A percentile compares a stretch with the other conserved stretches of the same genome.
phyloP scores from a whole-genome alignment of 2,888 invertebrate species.

The Chorisops tibialis region DNA sequence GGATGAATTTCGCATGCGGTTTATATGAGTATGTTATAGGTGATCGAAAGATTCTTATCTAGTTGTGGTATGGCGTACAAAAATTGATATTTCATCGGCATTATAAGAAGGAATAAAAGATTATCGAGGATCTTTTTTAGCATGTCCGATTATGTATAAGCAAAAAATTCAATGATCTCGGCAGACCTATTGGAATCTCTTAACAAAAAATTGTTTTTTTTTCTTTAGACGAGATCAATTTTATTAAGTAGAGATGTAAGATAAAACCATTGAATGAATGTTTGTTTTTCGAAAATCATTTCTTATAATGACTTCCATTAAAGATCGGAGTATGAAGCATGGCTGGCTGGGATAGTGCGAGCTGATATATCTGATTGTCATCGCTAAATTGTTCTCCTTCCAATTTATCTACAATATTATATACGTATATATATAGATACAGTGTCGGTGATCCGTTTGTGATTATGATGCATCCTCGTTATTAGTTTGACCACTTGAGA shows the following conservation, averaged over 20 bases:
- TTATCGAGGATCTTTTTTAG: slow-evolving; percentile 15
- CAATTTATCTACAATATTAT: no score
- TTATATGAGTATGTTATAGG: no score
- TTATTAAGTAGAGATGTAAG: no score
- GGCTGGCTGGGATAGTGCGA: not conserved
- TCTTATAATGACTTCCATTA: slow-evolving; percentile 21
- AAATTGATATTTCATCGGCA: slow-evolving; percentile 18
- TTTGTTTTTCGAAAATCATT: slow-evolving; percentile 24
- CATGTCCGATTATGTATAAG: slow-evolving; percentile 10
- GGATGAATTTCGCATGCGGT: no score
- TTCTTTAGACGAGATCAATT: no score
- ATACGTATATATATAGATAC: no score
- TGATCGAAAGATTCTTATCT: no score
- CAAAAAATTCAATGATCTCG: slow-evolving; percentile 9
- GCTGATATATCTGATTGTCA: slow-evolving; percentile 18
- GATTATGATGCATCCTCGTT: no score
- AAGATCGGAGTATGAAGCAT: slow-evolving; percentile 11
- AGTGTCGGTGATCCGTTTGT: no score
- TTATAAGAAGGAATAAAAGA: slow-evolving; percentile 8
- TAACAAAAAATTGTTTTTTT: not conserved
- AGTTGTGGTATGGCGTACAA: no score
- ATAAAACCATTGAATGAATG: slow-evolving; percentile 1
- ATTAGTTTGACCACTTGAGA: no score
- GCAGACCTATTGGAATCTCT: slow-evolving; percentile 23
- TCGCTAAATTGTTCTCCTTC: not conserved